Percentiles rank a stretch among this genome's conserved stretches.
phyloP scores from a whole-genome alignment of 2,888 invertebrate genomes.

The Drosophila nr. medialis region DNA sequence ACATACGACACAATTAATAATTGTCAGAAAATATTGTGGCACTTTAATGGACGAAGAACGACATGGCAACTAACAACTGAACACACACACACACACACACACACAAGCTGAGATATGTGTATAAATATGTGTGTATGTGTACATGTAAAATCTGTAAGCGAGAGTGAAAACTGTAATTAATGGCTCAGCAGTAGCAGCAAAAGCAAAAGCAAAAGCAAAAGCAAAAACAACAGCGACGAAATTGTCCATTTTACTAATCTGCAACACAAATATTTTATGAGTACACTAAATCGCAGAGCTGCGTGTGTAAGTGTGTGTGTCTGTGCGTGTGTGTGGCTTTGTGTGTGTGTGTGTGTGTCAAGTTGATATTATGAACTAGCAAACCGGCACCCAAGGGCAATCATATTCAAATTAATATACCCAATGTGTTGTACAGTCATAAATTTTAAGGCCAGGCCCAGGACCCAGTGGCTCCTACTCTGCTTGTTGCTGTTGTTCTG shows the following conservation, averaged over 20 bases:
- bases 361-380: constrained; percentile 72
- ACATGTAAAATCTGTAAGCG: constrained; percentile 32
- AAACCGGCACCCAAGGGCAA: constrained; percentile 67
- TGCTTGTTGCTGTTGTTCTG: constrained; percentile 28
- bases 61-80: constrained; percentile 8
- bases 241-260: constrained; percentile 79
- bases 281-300: constrained; percentile 49
- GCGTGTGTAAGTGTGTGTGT: constrained; percentile 10
- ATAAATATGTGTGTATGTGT: constrained; percentile 1
- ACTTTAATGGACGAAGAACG: constrained; percentile 27
- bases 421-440: constrained; percentile 78
- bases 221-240: constrained; percentile 46
- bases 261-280: constrained; percentile 75
- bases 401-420: constrained; percentile 82
- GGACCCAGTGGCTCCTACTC: constrained; percentile 34
- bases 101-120: neutral
- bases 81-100: neutral
- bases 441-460: constrained; percentile 64
- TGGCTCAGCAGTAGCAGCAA: constrained; percentile 44
- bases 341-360: constrained; percentile 48
- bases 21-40: constrained; percentile 64
- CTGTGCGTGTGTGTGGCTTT: constrained; percentile 2
- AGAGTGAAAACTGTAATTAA: constrained; percentile 78
- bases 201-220: neutral
- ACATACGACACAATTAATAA: constrained; percentile 75